These are phyloP conservation scores for Pogonomyrmex californicus DNA, from an alignment of 1,140 invertebrate genomes.

Conservation along the genomic window DNA sequence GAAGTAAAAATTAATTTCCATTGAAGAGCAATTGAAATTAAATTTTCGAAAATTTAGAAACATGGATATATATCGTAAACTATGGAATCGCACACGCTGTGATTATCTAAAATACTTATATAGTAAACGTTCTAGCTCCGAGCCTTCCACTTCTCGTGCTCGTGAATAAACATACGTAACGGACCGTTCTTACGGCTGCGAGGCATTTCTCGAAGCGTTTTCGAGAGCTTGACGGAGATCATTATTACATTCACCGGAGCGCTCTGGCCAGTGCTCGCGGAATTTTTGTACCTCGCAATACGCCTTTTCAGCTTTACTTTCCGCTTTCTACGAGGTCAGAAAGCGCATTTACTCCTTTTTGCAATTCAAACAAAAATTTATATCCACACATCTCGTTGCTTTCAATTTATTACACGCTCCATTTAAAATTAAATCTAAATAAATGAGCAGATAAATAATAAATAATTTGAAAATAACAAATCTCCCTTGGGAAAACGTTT, in stretches of 20 bases:
- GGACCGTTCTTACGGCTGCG: constrained; percentile 30
- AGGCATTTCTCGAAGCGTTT: constrained; percentile 55
- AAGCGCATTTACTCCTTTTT: neutral
- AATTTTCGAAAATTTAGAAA: neutral
- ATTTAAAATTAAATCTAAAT: neutral
- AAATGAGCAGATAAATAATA: too few relatives aligned
- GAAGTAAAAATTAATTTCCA: too few relatives aligned
- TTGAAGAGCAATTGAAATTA: neutral
- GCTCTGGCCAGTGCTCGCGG: neutral
- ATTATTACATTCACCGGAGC: constrained; percentile 56
- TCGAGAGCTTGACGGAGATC: constrained; percentile 48
- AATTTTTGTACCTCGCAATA: constrained; percentile 17
- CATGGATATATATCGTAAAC: neutral
- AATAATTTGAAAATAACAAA: neutral
- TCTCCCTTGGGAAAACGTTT: neutral
- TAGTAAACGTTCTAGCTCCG: neutral
- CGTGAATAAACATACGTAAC: constrained; percentile 64
- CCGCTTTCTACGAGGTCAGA: constrained; percentile 20
- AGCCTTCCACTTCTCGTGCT: constrained; percentile 33
- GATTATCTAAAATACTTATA: neutral
- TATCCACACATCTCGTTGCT: neutral
- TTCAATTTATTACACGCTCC: neutral
- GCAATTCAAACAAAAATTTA: constrained; percentile 1
- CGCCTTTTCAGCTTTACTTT: neutral
- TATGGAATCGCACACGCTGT: neutral